Evolutionary conservation across 2,797 vertebrate species (phyloP).

Genomic region (Spondyliosoma cantharus): DNA sequence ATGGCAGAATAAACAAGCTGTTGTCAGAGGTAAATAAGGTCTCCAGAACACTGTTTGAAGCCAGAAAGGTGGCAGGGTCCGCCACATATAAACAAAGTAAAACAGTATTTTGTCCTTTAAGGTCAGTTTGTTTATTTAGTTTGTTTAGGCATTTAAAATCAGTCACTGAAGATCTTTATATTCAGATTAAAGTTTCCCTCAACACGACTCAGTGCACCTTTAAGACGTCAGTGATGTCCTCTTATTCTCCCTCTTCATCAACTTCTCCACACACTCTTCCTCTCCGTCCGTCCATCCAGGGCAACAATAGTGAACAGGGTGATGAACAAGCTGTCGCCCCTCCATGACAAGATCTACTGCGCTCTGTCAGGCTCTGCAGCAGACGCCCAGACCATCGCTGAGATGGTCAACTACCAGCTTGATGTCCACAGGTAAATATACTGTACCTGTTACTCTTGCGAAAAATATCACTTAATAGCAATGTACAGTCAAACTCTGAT

Average conservation of each 20-base stretch:
- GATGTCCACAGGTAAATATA: slow-evolving; percentile 87
- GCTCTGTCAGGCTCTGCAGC: slow-evolving; percentile 92
- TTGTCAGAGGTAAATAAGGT: too few species aligned
- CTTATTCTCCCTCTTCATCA: background rate
- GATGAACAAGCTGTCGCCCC: slow-evolving; percentile 89
- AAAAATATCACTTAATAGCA: background rate
- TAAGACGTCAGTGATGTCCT: too few species aligned
- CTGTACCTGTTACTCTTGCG: background rate
- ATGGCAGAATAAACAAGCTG: too few species aligned
- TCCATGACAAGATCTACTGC: slow-evolving; percentile 88
- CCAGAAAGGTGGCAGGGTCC: too few species aligned
- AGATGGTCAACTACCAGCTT: slow-evolving; percentile 89
- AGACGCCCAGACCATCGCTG: slow-evolving; percentile 89
- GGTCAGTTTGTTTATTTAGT: too few species aligned
- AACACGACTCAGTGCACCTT: too few species aligned
- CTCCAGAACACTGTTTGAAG: too few species aligned
- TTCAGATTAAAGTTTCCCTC: too few species aligned
- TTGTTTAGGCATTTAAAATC: too few species aligned
- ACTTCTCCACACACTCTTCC: background rate
- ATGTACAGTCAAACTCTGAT: background rate
- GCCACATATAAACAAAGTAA: too few species aligned
- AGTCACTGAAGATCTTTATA: too few species aligned
- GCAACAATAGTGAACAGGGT: slow-evolving; percentile 87
- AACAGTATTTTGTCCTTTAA: too few species aligned
- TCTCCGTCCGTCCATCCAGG: slow-evolving; percentile 60